Evolutionary conservation across 2,797 vertebrate species (phyloP).

Genomic region (Protosalanx chinensis): DNA sequence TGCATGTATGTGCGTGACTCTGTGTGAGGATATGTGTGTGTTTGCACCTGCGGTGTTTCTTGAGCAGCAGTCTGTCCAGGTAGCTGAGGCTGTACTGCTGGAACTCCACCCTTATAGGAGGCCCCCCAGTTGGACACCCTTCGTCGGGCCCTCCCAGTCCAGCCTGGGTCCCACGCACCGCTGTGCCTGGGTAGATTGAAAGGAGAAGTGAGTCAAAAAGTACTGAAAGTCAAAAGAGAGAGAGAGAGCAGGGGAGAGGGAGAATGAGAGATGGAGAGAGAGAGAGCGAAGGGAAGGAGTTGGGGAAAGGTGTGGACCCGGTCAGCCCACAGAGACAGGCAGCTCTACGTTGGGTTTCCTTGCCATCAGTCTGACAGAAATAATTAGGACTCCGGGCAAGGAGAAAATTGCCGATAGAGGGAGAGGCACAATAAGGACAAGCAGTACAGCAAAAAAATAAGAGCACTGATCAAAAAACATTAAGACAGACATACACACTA

Average conservation of each 20-base stretch:
- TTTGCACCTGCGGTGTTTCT: slow-evolving; percentile 84
- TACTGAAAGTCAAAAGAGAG: background rate
- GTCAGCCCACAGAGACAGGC: slow-evolving; percentile 54
- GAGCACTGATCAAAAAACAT: slow-evolving; percentile 56
- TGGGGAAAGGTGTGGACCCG: slow-evolving; percentile 54
- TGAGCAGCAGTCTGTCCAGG: slow-evolving; percentile 88
- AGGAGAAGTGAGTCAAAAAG: slow-evolving; percentile 1
- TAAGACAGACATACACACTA: slow-evolving; percentile 47
- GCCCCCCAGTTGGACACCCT: slow-evolving; percentile 42
- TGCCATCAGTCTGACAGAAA: slow-evolving; percentile 69
- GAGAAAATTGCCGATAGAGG: slow-evolving; percentile 64
- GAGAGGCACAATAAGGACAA: slow-evolving; percentile 49
- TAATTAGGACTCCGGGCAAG: slow-evolving; percentile 69
- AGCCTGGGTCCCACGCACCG: slow-evolving; percentile 64
- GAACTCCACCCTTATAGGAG: slow-evolving; percentile 80
- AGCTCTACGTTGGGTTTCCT: slow-evolving; percentile 66
- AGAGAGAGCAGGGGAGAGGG: slow-evolving; percentile 18
- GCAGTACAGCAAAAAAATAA: slow-evolving; percentile 63
- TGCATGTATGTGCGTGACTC: background rate
- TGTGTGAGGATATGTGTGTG: slow-evolving; percentile 14
- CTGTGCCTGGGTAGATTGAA: slow-evolving; percentile 37
- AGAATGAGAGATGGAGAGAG: slow-evolving; percentile 33
- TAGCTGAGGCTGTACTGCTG: slow-evolving; percentile 78
- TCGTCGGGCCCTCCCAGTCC: slow-evolving; percentile 51
- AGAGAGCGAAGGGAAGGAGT: slow-evolving; percentile 14